Conservation (phyloP, 1,140 invertebrate genomes). For the Drosophila neocordata region DNA sequence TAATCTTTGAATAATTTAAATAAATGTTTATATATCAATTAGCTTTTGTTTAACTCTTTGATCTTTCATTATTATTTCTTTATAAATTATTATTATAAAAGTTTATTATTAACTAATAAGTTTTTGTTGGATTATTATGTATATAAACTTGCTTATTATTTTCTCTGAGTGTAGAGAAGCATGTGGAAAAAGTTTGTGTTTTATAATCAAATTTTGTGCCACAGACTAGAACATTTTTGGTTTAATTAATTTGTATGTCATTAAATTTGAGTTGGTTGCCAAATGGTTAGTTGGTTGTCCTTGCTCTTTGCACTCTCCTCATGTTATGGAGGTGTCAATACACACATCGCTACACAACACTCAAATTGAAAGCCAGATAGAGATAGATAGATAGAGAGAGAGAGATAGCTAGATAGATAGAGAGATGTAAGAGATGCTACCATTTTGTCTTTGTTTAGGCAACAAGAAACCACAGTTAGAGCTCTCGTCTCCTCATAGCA, state of each 20-base stretch:
- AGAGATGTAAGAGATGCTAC: not conserved
- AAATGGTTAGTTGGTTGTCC: constrained; percentile 24
- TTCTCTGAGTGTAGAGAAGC: not conserved
- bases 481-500: constrained; percentile 9
- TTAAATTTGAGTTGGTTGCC: constrained; percentile 56
- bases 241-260: constrained; percentile 79
- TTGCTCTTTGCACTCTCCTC: constrained; percentile 16
- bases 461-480: constrained; percentile 45
- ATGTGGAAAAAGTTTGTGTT: constrained; percentile 15
- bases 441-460: constrained; percentile 41
- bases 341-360: constrained; percentile 13
- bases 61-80: no score
- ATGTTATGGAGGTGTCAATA: constrained; percentile 47
- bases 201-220: constrained; percentile 64
- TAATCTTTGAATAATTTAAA: no score
- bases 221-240: constrained; percentile 58
- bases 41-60: no score
- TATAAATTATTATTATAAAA: no score
- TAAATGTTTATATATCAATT: no score
- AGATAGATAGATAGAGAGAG: not conserved
- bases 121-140: no score
- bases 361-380: not conserved
- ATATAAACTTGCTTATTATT: not conserved
- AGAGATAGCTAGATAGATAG: constrained; percentile 13
- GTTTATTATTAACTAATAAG: no score